Conservation (phyloP, 1,140 invertebrate species). For the Drosophila trapezifrons region DNA sequence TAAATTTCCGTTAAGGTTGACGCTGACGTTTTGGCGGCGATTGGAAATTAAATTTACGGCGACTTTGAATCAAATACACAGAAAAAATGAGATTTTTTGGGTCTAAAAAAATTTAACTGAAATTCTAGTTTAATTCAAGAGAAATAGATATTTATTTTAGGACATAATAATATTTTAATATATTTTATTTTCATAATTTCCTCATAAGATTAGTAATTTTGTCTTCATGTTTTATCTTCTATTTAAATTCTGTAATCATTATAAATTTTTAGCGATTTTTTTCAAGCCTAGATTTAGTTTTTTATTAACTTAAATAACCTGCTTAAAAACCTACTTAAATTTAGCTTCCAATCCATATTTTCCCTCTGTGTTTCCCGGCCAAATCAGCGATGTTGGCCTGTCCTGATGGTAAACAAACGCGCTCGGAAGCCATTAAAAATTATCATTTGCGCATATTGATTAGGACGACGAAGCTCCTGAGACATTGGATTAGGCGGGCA, state of each 20-base stretch:
- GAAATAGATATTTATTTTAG: too few relatives aligned
- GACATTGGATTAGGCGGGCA: conserved; percentile 78
- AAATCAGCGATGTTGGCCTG: conserved; percentile 68
- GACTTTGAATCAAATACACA: conserved; percentile 51
- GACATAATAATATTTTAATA: too few relatives aligned
- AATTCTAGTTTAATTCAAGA: background rate
- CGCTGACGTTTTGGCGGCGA: conserved; percentile 53
- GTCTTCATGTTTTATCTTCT: background rate
- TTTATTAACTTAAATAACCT: background rate
- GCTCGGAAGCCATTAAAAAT: conserved; percentile 80
- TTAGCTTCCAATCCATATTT: background rate
- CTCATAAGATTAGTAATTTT: too few relatives aligned
- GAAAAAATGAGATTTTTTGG: background rate
- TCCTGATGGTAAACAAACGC: conserved; percentile 70
- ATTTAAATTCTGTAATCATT: background rate
- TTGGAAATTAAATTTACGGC: conserved; percentile 76
- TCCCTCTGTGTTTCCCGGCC: conserved; percentile 30
- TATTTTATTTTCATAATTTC: too few relatives aligned
- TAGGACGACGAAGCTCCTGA: conserved; percentile 64
- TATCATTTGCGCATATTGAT: conserved; percentile 81
- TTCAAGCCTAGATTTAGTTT: background rate
- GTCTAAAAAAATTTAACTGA: background rate
- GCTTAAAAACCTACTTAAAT: background rate
- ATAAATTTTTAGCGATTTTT: background rate
- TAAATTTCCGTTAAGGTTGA: conserved; percentile 76